phyloP scores from a whole-genome alignment of 2,113 vertebrate species.

The Xenopus borealis region DNA sequence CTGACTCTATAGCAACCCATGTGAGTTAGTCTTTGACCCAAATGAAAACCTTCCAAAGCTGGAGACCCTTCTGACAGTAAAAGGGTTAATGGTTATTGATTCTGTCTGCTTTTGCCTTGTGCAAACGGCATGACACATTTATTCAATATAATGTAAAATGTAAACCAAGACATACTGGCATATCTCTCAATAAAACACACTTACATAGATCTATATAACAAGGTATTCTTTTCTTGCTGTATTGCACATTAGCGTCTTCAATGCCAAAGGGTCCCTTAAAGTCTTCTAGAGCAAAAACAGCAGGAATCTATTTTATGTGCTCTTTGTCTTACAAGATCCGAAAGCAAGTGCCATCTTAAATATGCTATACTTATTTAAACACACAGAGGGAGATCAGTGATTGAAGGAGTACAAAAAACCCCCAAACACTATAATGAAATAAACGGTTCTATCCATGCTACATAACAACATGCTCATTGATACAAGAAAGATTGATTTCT shows the following conservation, averaged over 20 bases:
- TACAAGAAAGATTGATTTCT: conserved; percentile 27
- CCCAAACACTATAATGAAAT: conserved; percentile 24
- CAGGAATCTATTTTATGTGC: conserved; percentile 43
- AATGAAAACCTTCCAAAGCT: neutral
- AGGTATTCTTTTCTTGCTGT: conserved; percentile 38
- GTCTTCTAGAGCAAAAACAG: conserved; percentile 42
- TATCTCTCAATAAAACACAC: conserved; percentile 16
- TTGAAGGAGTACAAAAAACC: conserved; percentile 30
- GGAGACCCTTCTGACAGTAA: neutral
- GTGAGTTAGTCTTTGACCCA: neutral
- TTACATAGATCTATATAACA: conserved; percentile 45
- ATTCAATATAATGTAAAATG: neutral
- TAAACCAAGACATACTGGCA: neutral
- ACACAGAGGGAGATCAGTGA: conserved; percentile 45
- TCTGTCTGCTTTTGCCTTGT: neutral
- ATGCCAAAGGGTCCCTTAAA: conserved; percentile 40
- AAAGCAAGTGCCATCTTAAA: conserved; percentile 43
- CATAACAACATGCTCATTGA: conserved; percentile 27
- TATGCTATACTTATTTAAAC: conserved; percentile 47
- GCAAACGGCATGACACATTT: neutral
- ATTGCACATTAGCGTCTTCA: conserved; percentile 37
- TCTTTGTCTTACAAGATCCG: conserved; percentile 46
- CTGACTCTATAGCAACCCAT: no score
- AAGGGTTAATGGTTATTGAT: neutral
- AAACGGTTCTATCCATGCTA: conserved; percentile 29